These are phyloP conservation scores for Mimachlamys varia DNA, from an alignment of 2,888 invertebrate species.

Conservation along the genomic window DNA sequence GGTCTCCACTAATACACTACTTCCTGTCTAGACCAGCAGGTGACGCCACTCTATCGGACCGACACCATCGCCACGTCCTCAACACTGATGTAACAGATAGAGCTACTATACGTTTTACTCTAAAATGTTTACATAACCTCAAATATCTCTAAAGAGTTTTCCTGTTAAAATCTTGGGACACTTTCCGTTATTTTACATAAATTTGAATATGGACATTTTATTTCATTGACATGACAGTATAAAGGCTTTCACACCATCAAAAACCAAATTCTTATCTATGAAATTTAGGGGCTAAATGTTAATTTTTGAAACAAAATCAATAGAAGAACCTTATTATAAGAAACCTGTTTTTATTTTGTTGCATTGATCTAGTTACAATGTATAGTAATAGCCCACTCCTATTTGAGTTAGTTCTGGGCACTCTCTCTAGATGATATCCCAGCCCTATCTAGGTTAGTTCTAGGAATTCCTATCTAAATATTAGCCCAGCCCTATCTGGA, in stretches of 20 bases:
- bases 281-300: background rate
- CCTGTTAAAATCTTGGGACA: background rate
- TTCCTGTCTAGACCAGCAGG: constrained; percentile 18
- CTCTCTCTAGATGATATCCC: too few species aligned
- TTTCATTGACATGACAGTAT: background rate
- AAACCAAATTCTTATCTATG: background rate
- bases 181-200: background rate
- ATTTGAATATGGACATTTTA: background rate
- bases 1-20: constrained; percentile 4
- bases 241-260: background rate
- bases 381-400: too few species aligned
- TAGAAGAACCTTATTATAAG: background rate
- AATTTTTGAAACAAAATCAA: background rate
- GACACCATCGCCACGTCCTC: background rate
- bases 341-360: too few species aligned
- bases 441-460: too few species aligned
- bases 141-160: background rate
- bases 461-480: too few species aligned
- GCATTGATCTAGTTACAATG: too few species aligned
- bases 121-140: background rate
- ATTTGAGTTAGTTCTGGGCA: too few species aligned
- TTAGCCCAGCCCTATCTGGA: too few species aligned
- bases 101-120: background rate
- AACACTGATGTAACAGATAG: background rate
- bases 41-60: background rate